Conservation (phyloP, 2,113 vertebrate species). For the Gambusia holbrooki region DNA sequence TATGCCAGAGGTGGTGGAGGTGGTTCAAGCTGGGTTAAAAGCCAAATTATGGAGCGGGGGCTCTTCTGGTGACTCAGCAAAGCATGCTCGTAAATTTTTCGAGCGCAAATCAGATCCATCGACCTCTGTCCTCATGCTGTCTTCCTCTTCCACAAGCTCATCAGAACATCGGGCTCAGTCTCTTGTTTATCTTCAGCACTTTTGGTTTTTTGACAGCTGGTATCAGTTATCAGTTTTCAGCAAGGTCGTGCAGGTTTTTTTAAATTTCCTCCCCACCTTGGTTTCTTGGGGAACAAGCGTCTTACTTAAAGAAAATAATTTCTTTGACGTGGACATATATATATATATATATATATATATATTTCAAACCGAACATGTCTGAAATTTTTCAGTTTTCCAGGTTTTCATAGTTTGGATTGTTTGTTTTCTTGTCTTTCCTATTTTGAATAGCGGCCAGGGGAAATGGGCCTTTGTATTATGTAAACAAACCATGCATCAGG, state of each 20-base stretch:
- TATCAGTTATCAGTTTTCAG: not conserved
- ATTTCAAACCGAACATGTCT: too few species aligned
- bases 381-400: too few species aligned
- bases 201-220: slow-evolving; percentile 1
- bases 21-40: slow-evolving; percentile 50
- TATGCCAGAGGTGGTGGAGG: slow-evolving; percentile 6
- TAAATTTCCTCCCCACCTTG: not conserved
- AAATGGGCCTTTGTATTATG: too few species aligned
- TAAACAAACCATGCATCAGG: too few species aligned
- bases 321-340: not conserved
- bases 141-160: not conserved
- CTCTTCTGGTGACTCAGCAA: slow-evolving; percentile 34
- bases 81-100: slow-evolving; percentile 20
- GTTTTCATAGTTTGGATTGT: too few species aligned
- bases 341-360: too few species aligned
- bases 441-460: too few species aligned
- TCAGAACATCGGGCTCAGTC: not conserved
- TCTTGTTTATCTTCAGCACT: not conserved
- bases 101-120: slow-evolving; percentile 11
- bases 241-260: not conserved
- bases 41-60: slow-evolving; percentile 22
- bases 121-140: not conserved
- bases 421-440: too few species aligned
- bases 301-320: slow-evolving; percentile 1
- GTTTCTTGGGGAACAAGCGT: slow-evolving; percentile 5